Evolutionary conservation across 2,113 vertebrate genomes (phyloP), one percentile per base, ranked within the genome.

Genomic region (Etheostoma cragini): DNA sequence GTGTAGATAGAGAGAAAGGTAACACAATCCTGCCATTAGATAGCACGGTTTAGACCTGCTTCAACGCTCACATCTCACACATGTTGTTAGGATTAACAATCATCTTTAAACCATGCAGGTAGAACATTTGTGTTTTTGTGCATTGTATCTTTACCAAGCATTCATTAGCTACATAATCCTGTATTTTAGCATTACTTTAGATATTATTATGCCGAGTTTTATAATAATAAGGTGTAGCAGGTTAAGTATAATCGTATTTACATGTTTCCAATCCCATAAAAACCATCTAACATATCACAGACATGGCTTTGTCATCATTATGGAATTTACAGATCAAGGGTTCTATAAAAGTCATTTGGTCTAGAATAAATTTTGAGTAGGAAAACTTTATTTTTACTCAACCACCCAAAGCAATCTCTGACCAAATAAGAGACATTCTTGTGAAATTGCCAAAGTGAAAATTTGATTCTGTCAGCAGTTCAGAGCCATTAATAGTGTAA

Each of bases 391-490:
- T 61, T 58, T 69, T 61, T 26, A 54, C 12, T 19, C 0, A 42
- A 4, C 22, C 13, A 1, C 11, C 35, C 21, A 42, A 15, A 66
- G 56, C 14, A 62, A 35, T 21, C 22, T 38, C 14, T 26, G 21
- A 38, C 79, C 52, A 64, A 65, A 68, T 68, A 49, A 70, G 62
- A 6, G 11, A 30, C 30, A 3, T 19, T 57, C 17, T 63, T 71
- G 54, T 42, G 50, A 14, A 77, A 10, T 70, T 66, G 72, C 69
- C 5, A 56, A 38, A 77, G 42, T 54, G 56, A 60, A 72, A 60
- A 46, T 84, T 52, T 83, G 73, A 72, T 84, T 84, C 11, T 52
- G 67, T 21, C 65, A 78, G 63, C 38, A 78, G 72, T 67, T 65
- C 68, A 71, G 56, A 86, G 42, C 42, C 45, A 81, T 19, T 64